Percentiles rank a stretch among this genome's conserved stretches.
Conservation (phyloP, 2,888 invertebrate species). For the Rhagium mordax region DNA sequence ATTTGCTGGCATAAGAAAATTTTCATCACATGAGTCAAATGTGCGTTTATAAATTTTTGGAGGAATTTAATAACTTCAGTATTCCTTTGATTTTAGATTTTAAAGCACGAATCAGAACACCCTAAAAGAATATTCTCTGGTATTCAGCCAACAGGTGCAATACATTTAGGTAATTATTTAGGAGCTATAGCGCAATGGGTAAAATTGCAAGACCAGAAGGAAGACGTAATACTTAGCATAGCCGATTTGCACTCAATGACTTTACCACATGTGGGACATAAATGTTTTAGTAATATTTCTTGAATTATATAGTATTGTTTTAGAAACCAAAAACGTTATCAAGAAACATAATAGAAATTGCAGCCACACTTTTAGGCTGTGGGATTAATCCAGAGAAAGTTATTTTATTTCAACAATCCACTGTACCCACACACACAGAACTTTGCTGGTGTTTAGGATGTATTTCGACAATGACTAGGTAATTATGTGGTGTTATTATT, state of each 20-base stretch:
- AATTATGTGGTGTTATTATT: too few species aligned
- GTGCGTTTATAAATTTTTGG: background rate
- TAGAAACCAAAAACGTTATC: constrained; percentile 77
- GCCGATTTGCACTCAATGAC: constrained; percentile 97
- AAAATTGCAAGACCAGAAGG: constrained; percentile 81
- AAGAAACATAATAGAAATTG: constrained; percentile 81
- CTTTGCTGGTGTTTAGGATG: constrained; percentile 91
- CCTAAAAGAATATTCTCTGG: constrained; percentile 84
- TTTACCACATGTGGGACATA: constrained; percentile 77
- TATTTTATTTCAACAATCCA: constrained; percentile 91
- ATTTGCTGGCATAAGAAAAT: too few species aligned
- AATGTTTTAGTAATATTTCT: background rate
- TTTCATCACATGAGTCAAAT: background rate
- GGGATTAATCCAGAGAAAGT: constrained; percentile 89
- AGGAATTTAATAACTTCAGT: background rate
- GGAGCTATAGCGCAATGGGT: constrained; percentile 93
- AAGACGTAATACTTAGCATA: constrained; percentile 84
- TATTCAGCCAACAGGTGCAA: constrained; percentile 94
- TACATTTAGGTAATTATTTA: constrained; percentile 98
- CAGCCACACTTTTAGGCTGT: constrained; percentile 90
- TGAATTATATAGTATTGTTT: constrained; percentile 47
- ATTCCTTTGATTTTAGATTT: constrained; percentile 34
- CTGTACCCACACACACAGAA: constrained; percentile 88
- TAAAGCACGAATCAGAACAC: constrained; percentile 30
- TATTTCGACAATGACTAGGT: constrained; percentile 83